phyloP scores from a whole-genome alignment of 2,888 invertebrate species.

The Cataglyphis rosenhaueri region DNA sequence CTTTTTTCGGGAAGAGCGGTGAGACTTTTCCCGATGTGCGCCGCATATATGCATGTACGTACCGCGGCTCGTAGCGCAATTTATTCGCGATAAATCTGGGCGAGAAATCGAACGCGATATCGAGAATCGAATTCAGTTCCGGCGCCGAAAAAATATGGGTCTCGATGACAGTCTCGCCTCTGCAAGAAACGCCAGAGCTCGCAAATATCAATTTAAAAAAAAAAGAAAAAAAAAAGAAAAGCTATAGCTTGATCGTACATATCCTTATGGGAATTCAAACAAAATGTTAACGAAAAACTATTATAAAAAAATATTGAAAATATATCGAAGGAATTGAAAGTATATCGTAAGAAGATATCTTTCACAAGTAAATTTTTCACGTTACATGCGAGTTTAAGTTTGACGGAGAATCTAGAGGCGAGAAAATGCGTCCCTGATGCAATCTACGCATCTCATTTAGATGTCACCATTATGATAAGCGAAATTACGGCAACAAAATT shows the following conservation, averaged over 20 bases:
- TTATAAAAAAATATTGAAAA: not conserved
- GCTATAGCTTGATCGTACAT: not conserved
- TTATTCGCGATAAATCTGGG: slow-evolving; percentile 43
- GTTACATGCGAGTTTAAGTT: not conserved
- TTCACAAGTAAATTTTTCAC: not conserved
- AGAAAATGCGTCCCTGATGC: not conserved
- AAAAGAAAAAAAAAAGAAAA: not conserved
- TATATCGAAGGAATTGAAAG: not conserved
- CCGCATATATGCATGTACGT: not conserved
- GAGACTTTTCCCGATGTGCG: slow-evolving; percentile 5
- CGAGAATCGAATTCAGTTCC: slow-evolving; percentile 21
- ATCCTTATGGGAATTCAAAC: not conserved
- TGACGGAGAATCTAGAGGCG: not conserved
- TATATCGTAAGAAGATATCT: not conserved
- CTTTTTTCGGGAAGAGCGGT: slow-evolving; percentile 4
- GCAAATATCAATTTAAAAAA: not conserved
- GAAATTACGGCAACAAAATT: slow-evolving; percentile 30
- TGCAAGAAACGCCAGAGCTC: not conserved
- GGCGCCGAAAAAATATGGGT: slow-evolving; percentile 29
- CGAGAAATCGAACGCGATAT: slow-evolving; percentile 39
- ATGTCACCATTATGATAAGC: slow-evolving; percentile 28
- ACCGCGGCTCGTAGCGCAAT: not conserved
- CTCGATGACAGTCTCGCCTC: slow-evolving; percentile 23
- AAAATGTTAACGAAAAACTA: not conserved
- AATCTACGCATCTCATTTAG: slow-evolving; percentile 23